These are phyloP conservation scores for Dreissena rostriformis DNA, from an alignment of 1,140 invertebrate species.

Conservation along the genomic window DNA sequence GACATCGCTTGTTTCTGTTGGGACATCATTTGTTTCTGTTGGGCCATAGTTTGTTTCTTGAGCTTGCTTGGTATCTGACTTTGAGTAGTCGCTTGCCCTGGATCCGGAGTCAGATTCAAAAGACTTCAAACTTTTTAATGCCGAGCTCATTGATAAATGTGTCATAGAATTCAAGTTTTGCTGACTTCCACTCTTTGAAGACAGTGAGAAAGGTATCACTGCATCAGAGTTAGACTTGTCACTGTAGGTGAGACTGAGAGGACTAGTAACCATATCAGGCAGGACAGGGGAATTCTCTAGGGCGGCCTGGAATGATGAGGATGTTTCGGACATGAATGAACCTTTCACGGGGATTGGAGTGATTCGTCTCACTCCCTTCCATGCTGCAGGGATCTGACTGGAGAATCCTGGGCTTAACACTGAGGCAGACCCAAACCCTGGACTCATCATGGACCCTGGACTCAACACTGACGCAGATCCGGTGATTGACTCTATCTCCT, in stretches of 20 bases:
- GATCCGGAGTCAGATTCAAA: no score
- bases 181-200: no score
- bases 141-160: no score
- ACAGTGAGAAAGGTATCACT: no score
- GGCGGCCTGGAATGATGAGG: constrained; percentile 41
- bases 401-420: neutral
- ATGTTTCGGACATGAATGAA: neutral
- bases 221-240: no score
- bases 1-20: neutral
- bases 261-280: constrained; percentile 29
- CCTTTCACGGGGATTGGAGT: constrained; percentile 49
- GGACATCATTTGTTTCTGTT: neutral
- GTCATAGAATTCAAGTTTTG: no score
- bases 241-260: neutral
- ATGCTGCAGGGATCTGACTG: neutral
- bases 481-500: constrained; percentile 41
- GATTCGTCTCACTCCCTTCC: constrained; percentile 31
- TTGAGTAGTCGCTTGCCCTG: no score
- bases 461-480: neutral
- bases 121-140: no score
- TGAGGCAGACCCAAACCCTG: neutral
- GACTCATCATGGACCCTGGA: constrained; percentile 17
- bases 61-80: no score
- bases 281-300: constrained; percentile 46
- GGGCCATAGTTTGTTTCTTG: no score